These are phyloP conservation scores for Eubasilissa splendida DNA, from an alignment of 2,888 invertebrate species.

Conservation along the genomic window DNA sequence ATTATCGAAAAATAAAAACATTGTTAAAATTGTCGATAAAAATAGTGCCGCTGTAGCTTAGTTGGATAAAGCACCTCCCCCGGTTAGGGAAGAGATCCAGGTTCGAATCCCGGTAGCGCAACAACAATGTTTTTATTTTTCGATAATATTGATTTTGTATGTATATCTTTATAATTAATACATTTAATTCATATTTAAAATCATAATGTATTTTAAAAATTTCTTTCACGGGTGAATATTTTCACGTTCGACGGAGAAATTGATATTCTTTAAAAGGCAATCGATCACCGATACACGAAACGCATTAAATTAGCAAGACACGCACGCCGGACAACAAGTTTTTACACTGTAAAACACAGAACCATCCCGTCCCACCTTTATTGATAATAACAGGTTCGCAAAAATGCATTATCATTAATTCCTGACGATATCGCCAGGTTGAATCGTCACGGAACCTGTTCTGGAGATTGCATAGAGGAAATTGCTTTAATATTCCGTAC, in stretches of 20 bases:
- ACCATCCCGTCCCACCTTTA: neutral
- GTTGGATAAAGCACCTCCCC: too few relatives aligned
- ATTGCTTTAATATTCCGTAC: conserved; percentile 43
- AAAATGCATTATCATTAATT: conserved; percentile 42
- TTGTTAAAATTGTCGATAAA: too few relatives aligned
- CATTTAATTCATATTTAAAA: too few relatives aligned
- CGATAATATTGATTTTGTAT: too few relatives aligned
- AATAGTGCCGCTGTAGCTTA: too few relatives aligned
- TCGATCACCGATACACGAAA: conserved; percentile 28
- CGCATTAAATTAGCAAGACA: conserved; percentile 20
- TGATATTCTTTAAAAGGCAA: conserved; percentile 17
- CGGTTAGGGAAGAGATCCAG: too few relatives aligned
- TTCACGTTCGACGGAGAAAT: neutral
- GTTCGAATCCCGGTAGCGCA: too few relatives aligned
- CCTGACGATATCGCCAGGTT: conserved; percentile 41
- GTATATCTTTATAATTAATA: too few relatives aligned
- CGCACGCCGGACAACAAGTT: conserved; percentile 6
- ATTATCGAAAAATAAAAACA: too few relatives aligned
- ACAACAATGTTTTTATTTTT: too few relatives aligned
- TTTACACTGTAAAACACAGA: conserved; percentile 2
- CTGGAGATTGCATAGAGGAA: conserved; percentile 47
- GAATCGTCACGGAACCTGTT: conserved; percentile 45
- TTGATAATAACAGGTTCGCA: conserved; percentile 26
- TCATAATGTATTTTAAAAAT: too few relatives aligned
- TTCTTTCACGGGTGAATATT: neutral